These are phyloP conservation scores for Frankliniella fusca DNA, from an alignment of 2,888 invertebrate species.

Conservation along the genomic window DNA sequence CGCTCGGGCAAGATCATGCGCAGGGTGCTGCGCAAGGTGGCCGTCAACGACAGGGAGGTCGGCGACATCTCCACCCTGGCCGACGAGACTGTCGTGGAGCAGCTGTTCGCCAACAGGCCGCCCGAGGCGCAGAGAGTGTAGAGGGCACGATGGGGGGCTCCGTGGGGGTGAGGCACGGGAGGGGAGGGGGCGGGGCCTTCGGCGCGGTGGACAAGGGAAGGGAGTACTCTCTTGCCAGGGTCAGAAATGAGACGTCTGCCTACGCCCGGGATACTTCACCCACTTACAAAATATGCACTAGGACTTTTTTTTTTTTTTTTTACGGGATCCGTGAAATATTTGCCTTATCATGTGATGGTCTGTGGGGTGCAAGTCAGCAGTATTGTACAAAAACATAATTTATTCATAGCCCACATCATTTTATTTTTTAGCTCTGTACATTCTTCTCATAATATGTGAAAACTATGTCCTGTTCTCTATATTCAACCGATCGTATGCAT, in stretches of 20 bases:
- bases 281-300: not conserved
- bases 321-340: not conserved
- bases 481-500: not conserved
- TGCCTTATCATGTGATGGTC: not conserved
- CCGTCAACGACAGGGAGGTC: constrained; percentile 78
- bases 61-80: constrained; percentile 94
- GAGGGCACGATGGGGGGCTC: not conserved
- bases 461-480: not conserved
- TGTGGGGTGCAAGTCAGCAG: not conserved
- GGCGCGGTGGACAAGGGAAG: not conserved
- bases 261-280: not conserved
- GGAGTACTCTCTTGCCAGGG: not conserved
- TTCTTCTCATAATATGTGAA: not conserved
- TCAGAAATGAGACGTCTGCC: not conserved
- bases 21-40: constrained; percentile 88
- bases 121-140: constrained; percentile 28
- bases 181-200: not conserved
- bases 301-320: too few relatives aligned
- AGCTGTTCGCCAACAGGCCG: constrained; percentile 70
- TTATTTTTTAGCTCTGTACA: not conserved
- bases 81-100: constrained; percentile 81
- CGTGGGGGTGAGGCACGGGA: not conserved
- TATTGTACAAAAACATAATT: constrained; percentile 12
- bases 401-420: not conserved
- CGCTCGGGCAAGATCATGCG: constrained; percentile 98